Evolutionary conservation across 2,113 vertebrate genomes (phyloP), one percentile per base, ranked within the genome.

Genomic region (Herpailurus yagouaroundi): DNA sequence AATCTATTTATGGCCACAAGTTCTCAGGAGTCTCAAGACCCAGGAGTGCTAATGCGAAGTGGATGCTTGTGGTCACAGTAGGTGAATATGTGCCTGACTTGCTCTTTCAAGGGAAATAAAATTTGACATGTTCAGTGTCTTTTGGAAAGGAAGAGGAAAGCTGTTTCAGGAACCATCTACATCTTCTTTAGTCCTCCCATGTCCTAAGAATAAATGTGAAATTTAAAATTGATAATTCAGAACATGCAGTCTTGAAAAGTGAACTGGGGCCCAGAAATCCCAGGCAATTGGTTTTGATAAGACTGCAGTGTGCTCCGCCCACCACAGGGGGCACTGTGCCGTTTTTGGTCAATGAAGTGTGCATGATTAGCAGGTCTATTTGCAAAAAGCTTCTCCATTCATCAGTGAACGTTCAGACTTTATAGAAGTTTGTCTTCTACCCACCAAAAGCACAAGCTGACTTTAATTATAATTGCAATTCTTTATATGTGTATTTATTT

Each of bases 11-110:
- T 16, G 19, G 77, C 79, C 66, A 76, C 36, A 92, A 96, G 38
- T 79, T 98, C 98, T 97, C 60, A 93, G 36, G 87, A 98, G 50
- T 95, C 97, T 95, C 92, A 97, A 77, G 97, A 97, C 95, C 95
- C 89, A 95, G 36, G 95, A 88, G 55, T 77, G 95, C 92, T 92
- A 96, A 94, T 36, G 88, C 94, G 73, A 97, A 98, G 77, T 2
- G 1, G 89, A 74, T 84, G 79, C 74, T 0, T 7, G 76, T 89
- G 91, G 89, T 95, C 93, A 84, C 93, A 96, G 95, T 36, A 94
- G 94, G 74, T 94, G 82, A 95, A 89, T 18, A 94, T 87, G 41
- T 88, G 89, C 85, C 96, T 94, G 74, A 82, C 92, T 98, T 89
- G 57, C 63, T 83, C 86, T 96, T 94, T 97, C 57, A 90, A 92